Percentiles rank a stretch among this genome's conserved stretches.
phyloP scores from a whole-genome alignment of 2,113 vertebrate genomes.

The Eptatretus burgeri region DNA sequence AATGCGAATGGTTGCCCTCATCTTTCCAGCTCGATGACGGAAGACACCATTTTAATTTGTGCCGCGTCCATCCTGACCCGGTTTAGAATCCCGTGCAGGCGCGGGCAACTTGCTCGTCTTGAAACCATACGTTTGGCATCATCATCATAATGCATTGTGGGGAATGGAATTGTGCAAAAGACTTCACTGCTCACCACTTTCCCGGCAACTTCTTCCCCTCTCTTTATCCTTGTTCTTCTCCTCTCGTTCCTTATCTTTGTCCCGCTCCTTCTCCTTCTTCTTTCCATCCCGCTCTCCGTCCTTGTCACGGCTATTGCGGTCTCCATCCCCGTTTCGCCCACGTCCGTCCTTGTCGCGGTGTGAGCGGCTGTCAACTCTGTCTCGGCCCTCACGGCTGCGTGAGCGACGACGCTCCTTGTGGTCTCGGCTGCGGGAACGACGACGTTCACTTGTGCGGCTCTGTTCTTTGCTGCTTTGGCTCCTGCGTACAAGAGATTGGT shows the following conservation, averaged over 20 bases:
- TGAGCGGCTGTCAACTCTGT: not conserved
- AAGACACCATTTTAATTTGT: no score
- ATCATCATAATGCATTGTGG: no score
- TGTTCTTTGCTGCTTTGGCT: not conserved
- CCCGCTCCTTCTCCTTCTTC: not conserved
- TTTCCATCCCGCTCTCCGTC: not conserved
- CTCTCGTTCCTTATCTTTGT: not conserved
- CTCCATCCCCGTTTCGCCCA: not conserved
- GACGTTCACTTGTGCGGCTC: slow-evolving; percentile 1
- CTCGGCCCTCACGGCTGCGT: not conserved
- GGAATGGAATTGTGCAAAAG: no score
- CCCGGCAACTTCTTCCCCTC: not conserved
- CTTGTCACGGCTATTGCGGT: not conserved
- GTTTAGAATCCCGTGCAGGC: no score
- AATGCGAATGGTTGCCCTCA: no score
- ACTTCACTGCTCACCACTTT: not conserved
- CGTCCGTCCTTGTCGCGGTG: no score
- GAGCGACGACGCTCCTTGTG: not conserved
- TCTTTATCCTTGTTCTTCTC: slow-evolving; percentile 1
- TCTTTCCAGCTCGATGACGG: no score
- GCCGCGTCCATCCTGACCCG: no score
- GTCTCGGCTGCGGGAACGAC: not conserved
- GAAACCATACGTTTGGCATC: no score
- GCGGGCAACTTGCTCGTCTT: no score
- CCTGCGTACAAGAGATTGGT: not conserved